Evolutionary conservation across 2,797 vertebrate species (phyloP).

Genomic region (Antrozous pallidus): DNA sequence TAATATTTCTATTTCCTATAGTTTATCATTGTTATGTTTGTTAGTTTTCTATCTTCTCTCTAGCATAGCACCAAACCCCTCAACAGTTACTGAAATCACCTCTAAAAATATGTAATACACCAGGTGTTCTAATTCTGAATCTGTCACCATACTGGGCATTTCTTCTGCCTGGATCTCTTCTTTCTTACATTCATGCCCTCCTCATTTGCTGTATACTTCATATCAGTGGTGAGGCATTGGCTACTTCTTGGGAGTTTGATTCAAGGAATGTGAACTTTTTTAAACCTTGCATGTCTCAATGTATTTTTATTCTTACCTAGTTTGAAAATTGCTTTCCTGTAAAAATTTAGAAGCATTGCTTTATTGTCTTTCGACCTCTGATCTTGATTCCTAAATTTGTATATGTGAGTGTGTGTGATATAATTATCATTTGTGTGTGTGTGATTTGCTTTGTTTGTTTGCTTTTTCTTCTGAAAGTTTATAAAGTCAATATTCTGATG

Average conservation of each 20-base stretch:
- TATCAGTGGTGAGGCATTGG: not conserved
- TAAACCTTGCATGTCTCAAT: not conserved
- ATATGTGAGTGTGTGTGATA: not conserved
- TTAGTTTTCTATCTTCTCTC: not conserved
- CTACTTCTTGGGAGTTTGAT: not conserved
- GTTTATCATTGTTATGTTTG: not conserved
- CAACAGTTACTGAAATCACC: not conserved
- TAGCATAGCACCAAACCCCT: not conserved
- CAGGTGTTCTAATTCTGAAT: not conserved
- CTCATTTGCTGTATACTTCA: not conserved
- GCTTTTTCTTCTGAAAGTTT: not conserved
- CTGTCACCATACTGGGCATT: not conserved
- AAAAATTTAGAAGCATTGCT: not conserved
- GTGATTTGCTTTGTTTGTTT: not conserved
- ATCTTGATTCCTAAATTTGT: not conserved
- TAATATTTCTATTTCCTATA: constrained; percentile 1
- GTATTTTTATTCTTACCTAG: not conserved
- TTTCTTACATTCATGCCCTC: not conserved
- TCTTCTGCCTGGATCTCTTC: not conserved
- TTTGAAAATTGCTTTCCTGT: not conserved
- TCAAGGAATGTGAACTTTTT: not conserved
- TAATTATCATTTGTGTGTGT: too few relatives aligned
- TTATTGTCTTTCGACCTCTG: not conserved
- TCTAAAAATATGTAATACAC: not conserved
- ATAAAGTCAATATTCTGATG: not conserved